Conservation (phyloP, 2,797 vertebrate species). For the Zalophus californianus region DNA sequence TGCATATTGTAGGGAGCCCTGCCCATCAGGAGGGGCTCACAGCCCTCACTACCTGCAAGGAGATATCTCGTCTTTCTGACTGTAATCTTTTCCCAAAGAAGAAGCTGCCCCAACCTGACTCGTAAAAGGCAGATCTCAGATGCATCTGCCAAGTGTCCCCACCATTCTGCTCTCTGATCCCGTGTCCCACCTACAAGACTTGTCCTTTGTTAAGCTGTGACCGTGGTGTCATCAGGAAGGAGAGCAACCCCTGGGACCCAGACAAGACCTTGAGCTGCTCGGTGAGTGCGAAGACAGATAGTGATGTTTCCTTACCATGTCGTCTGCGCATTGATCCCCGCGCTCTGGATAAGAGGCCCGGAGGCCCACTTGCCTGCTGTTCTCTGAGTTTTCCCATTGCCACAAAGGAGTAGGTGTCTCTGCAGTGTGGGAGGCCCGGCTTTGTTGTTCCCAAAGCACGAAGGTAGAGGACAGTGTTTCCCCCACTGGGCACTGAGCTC, state of each 20-base stretch:
- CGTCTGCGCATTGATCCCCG: rapidly evolving
- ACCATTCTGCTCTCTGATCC: too few relatives aligned
- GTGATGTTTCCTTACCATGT: neutral
- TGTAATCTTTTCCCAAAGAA: neutral
- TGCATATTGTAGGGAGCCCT: neutral
- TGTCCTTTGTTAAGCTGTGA: neutral
- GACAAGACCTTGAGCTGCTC: neutral
- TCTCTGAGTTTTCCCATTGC: rapidly evolving
- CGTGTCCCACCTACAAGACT: too few relatives aligned
- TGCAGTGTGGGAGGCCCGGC: rapidly evolving
- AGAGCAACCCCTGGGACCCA: neutral
- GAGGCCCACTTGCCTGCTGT: rapidly evolving
- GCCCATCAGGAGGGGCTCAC: neutral
- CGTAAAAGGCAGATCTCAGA: neutral
- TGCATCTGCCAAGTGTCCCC: neutral
- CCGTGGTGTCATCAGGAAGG: neutral
- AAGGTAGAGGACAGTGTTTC: rapidly evolving
- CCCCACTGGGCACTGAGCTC: rapidly evolving
- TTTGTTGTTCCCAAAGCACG: rapidly evolving
- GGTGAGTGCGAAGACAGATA: rapidly evolving
- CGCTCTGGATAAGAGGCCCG: rapidly evolving
- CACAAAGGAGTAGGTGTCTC: neutral
- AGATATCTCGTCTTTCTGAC: neutral
- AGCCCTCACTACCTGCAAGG: neutral
- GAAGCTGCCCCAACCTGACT: neutral